Evolutionary conservation across 2,888 invertebrate genomes (phyloP), one percentile per base, ranked within the genome.

Genomic region (Sinotaia quadrata): DNA sequence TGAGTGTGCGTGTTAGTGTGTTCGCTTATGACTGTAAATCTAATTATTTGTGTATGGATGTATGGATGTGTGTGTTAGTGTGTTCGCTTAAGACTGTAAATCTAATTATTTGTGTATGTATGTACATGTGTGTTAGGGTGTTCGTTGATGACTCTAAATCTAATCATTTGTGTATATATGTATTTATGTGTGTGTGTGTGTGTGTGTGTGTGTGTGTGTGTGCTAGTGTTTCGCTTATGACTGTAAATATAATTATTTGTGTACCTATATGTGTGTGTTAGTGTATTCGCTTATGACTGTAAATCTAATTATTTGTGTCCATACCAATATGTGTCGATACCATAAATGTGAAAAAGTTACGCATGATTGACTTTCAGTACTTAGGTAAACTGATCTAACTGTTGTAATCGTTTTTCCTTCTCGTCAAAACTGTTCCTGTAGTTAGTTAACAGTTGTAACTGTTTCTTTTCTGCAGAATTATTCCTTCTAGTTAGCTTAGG

Each of bases 101-200:
- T 52, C 29, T 52, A 15, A 29, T 27, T 52, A 15, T 52, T 27
- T 52, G 27, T 52, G 52, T 49, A 18, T 49, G 49, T 49, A 18
- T 49, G 49, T 49, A 49, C 24, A 24, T n/a, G n/a, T 49, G 49
- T n/a, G n/a, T 49, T n/a, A 21, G n/a, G n/a, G 49, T 49, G n/a
- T 49, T n/a, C 24, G n/a, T 49, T n/a, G n/a, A 18, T 49, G 49
- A 21, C 7, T 41, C 10, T 41, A 12, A 12, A 15, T 51, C 18
- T 29, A 27, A 24, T 8, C 27, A 27, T 27, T 8, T 54, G 29
- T 54, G 29, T 54, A 15, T 21, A 24, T 54, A 15, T 54, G 29
- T 56, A 21, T 56, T 15, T 56, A 31, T 56, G 12, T 56, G 12
- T 56, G 7, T 56, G 56, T 56, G 12, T 31, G 34, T 56, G n/a